Percentiles rank a stretch among this genome's conserved stretches.
Conservation (phyloP, 2,888 invertebrate genomes). For the Tetragonula carbonaria region DNA sequence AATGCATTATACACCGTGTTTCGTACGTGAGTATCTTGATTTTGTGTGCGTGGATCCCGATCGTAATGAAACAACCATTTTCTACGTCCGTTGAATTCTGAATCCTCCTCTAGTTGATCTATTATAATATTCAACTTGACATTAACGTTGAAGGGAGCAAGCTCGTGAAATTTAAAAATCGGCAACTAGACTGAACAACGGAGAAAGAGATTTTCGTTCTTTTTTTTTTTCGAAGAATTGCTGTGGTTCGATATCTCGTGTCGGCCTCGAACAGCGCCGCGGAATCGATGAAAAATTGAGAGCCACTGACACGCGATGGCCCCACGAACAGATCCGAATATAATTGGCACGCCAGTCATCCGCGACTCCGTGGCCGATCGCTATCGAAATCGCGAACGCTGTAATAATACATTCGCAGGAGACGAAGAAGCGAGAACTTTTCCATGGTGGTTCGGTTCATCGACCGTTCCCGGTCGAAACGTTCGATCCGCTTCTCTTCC, state of each 20-base stretch:
- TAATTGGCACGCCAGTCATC: slow-evolving; percentile 32
- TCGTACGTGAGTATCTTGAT: no score
- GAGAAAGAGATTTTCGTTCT: no score
- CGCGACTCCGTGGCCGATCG: neutral
- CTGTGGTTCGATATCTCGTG: no score
- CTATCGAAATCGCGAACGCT: slow-evolving; percentile 10
- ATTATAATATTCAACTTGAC: no score
- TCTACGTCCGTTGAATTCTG: no score
- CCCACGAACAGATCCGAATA: slow-evolving; percentile 16
- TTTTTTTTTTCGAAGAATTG: no score
- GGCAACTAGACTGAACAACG: no score
- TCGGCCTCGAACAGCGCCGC: no score
- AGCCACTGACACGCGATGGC: slow-evolving; percentile 2
- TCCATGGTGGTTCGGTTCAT: slow-evolving; percentile 39
- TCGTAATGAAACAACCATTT: no score
- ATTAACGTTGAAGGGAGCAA: neutral
- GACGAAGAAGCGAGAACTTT: slow-evolving; percentile 2
- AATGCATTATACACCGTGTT: no score
- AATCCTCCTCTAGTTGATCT: no score
- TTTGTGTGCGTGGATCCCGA: no score
- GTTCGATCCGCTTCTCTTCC: slow-evolving; percentile 14
- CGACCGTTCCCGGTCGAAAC: slow-evolving; percentile 40
- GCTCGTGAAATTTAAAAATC: neutral
- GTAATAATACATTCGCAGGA: slow-evolving; percentile 33
- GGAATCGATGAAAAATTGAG: neutral